These are phyloP conservation scores for Carlito syrichta DNA, from an alignment of 2,113 vertebrate species.

Conservation along the genomic window DNA sequence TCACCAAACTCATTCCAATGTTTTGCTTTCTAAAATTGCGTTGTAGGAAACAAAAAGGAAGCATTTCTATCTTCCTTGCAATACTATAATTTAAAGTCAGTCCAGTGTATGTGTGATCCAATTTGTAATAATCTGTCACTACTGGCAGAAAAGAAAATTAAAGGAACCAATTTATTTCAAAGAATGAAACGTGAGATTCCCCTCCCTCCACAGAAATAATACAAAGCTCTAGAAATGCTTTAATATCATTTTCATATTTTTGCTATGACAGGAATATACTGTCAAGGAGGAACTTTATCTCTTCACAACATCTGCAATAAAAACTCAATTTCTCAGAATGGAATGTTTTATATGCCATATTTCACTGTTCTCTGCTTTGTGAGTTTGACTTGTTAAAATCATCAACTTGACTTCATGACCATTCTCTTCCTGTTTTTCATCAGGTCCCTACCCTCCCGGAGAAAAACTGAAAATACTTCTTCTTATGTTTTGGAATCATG, in stretches of 20 bases:
- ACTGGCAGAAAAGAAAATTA: slow-evolving; percentile 49
- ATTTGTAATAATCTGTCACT: slow-evolving; percentile 53
- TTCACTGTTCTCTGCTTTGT: background rate
- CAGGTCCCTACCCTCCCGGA: background rate
- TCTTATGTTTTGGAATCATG: background rate
- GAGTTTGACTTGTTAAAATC: background rate
- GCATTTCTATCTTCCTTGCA: slow-evolving; percentile 3
- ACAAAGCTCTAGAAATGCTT: background rate
- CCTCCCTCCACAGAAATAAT: background rate
- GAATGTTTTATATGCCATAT: background rate
- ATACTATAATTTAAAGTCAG: slow-evolving; percentile 39
- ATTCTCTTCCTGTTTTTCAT: background rate
- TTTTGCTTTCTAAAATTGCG: slow-evolving; percentile 39
- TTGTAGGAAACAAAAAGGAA: background rate
- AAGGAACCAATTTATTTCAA: slow-evolving; percentile 54
- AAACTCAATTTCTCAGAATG: background rate
- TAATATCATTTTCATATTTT: background rate
- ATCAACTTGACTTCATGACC: background rate
- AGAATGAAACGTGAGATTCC: background rate
- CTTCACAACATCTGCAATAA: background rate
- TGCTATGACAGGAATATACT: background rate
- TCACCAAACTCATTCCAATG: background rate
- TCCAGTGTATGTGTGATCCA: background rate
- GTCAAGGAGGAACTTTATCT: background rate
- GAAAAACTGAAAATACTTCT: background rate